phyloP scores from a whole-genome alignment of 2,797 vertebrate genomes.

The Sebastes oblongus region DNA sequence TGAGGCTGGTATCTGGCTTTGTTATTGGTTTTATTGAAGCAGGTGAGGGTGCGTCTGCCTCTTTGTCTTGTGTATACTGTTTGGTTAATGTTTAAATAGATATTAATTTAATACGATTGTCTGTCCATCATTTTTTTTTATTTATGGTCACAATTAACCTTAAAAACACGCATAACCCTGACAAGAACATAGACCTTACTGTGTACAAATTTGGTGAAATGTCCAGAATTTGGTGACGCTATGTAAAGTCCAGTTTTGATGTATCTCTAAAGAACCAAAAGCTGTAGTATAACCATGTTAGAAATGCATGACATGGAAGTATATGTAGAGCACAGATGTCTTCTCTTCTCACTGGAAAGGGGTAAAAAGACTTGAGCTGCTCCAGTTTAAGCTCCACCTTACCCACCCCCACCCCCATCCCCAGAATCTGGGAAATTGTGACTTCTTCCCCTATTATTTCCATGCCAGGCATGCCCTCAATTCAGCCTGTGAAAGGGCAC shows the following conservation, averaged over 20 bases:
- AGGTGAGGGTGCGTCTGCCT: too few species aligned
- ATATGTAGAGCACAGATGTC: neutral
- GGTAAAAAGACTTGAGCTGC: slow-evolving; percentile 5
- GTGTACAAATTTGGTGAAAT: neutral
- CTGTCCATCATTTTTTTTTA: neutral
- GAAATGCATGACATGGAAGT: neutral
- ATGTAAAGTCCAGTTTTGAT: neutral
- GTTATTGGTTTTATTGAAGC: too few species aligned
- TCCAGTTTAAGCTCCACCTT: slow-evolving; percentile 11
- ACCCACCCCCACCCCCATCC: neutral
- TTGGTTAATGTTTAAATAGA: too few species aligned
- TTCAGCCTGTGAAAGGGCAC: slow-evolving; percentile 58
- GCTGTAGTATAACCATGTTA: neutral
- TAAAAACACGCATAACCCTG: neutral
- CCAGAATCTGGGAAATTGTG: slow-evolving; percentile 50
- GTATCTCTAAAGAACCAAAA: neutral
- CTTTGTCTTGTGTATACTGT: too few species aligned
- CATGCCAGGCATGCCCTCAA: slow-evolving; percentile 58
- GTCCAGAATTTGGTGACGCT: neutral
- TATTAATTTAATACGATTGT: too few species aligned
- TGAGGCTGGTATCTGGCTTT: too few species aligned
- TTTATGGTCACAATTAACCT: neutral
- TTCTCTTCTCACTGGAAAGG: neutral
- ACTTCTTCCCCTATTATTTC: slow-evolving; percentile 56
- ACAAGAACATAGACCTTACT: neutral